Evolutionary conservation across 1,140 invertebrate species (phyloP).

Genomic region (Chrysoperla carnea): DNA sequence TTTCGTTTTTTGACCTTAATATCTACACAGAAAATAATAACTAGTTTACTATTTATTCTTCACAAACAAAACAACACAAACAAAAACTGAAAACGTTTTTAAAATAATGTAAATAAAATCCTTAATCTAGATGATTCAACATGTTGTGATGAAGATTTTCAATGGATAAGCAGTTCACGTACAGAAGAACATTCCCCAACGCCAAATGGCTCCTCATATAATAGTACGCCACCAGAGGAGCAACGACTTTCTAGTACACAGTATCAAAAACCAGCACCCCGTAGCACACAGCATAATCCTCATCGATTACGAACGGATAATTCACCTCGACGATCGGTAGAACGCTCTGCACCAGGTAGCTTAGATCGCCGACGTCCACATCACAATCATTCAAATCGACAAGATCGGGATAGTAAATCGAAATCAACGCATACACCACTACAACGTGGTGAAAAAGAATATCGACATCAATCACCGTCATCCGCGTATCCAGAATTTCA

Average conservation of each 20-base stretch:
- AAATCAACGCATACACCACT: slow-evolving; percentile 28
- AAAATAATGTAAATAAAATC: background rate
- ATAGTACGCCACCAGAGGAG: background rate
- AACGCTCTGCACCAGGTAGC: slow-evolving; percentile 24
- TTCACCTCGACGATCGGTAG: slow-evolving; percentile 9
- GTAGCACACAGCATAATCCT: slow-evolving; percentile 12
- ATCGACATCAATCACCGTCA: slow-evolving; percentile 13
- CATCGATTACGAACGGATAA: slow-evolving; percentile 10
- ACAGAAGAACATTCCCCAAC: background rate
- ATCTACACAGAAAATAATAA: too few species aligned
- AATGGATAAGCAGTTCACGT: slow-evolving; percentile 23
- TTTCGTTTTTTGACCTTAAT: too few species aligned
- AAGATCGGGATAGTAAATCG: slow-evolving; percentile 31
- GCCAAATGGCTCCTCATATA: background rate
- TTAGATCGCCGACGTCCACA: slow-evolving; percentile 28
- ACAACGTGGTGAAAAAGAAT: too few species aligned
- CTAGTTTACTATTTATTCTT: too few species aligned
- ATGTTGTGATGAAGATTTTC: slow-evolving; percentile 35
- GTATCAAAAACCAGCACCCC: slow-evolving; percentile 15
- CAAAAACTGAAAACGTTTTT: too few species aligned
- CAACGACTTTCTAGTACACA: background rate
- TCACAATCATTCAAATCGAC: slow-evolving; percentile 22
- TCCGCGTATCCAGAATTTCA: slow-evolving; percentile 15
- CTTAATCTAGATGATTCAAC: slow-evolving; percentile 22
- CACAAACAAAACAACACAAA: too few species aligned